These are phyloP conservation scores for Acestrorhynchus altus DNA, from an alignment of 2,797 vertebrate genomes.

Conservation along the genomic window DNA sequence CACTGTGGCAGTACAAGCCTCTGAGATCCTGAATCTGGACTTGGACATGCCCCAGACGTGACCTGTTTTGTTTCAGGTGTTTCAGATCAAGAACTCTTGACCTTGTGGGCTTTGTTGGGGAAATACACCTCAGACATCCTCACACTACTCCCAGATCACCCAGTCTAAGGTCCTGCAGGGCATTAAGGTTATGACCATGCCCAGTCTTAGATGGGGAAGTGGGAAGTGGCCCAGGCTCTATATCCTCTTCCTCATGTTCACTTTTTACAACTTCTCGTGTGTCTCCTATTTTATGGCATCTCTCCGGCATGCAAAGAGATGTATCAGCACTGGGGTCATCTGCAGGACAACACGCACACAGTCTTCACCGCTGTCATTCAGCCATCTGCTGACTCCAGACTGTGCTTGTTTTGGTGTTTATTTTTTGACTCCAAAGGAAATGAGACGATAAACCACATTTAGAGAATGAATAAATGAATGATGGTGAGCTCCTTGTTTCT, in stretches of 20 bases:
- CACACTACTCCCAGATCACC: background rate
- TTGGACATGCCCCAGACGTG: too few relatives aligned
- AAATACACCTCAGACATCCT: too few relatives aligned
- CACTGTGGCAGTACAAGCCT: too few relatives aligned
- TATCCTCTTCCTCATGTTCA: conserved; percentile 47
- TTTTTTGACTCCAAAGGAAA: too few relatives aligned
- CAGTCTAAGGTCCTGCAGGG: background rate
- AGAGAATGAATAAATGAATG: too few relatives aligned
- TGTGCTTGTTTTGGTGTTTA: conserved; percentile 4
- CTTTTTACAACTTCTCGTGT: background rate
- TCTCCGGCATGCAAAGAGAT: conserved; percentile 43
- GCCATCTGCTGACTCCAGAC: conserved; percentile 21
- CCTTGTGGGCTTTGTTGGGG: too few relatives aligned
- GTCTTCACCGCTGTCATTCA: background rate
- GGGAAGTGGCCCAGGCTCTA: conserved; percentile 28
- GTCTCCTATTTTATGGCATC: conserved; percentile 7
- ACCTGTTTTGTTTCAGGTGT: background rate
- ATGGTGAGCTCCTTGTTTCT: too few relatives aligned
- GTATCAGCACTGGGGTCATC: conserved; percentile 20
- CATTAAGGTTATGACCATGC: background rate
- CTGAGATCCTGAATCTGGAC: too few relatives aligned
- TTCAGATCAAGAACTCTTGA: background rate
- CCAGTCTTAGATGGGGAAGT: conserved; percentile 13
- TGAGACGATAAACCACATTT: too few relatives aligned
- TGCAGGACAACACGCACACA: background rate